Conservation (phyloP, 2,888 invertebrate species). For the Galerucella nymphaeae region DNA sequence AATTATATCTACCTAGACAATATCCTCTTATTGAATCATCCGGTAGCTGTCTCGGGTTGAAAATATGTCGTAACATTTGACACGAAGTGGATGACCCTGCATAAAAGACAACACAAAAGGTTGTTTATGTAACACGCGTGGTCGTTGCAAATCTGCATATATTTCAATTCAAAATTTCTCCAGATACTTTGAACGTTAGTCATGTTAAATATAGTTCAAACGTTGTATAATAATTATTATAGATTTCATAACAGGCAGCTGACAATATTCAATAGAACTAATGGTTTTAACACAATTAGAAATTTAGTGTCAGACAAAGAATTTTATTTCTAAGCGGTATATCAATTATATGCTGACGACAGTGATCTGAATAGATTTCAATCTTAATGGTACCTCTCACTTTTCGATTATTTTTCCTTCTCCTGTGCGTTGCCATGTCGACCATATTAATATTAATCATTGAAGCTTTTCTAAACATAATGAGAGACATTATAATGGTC, state of each 20-base stretch:
- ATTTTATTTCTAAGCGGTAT: constrained; percentile 9
- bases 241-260: constrained; percentile 9
- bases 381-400: constrained; percentile 22
- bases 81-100: constrained; percentile 5
- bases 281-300: constrained; percentile 25
- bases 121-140: constrained; percentile 28
- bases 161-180: constrained; percentile 34
- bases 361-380: constrained; percentile 26
- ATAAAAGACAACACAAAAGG: not conserved
- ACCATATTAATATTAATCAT: not conserved
- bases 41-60: not conserved
- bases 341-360: constrained; percentile 27
- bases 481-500: not conserved
- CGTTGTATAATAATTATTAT: constrained; percentile 25
- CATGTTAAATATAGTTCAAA: constrained; percentile 27
- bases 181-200: constrained; percentile 30
- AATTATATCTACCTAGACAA: no score
- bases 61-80: not conserved
- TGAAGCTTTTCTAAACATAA: not conserved
- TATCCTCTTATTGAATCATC: no score
- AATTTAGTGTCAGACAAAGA: constrained; percentile 26
- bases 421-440: not conserved
- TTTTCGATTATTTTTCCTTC: constrained; percentile 10
- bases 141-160: constrained; percentile 32
- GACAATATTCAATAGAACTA: constrained; percentile 23